A percentile compares a stretch with the other conserved stretches of the same genome.
These are phyloP conservation scores for Osmoderma eremita DNA, from an alignment of 2,888 invertebrate genomes.

Conservation along the genomic window DNA sequence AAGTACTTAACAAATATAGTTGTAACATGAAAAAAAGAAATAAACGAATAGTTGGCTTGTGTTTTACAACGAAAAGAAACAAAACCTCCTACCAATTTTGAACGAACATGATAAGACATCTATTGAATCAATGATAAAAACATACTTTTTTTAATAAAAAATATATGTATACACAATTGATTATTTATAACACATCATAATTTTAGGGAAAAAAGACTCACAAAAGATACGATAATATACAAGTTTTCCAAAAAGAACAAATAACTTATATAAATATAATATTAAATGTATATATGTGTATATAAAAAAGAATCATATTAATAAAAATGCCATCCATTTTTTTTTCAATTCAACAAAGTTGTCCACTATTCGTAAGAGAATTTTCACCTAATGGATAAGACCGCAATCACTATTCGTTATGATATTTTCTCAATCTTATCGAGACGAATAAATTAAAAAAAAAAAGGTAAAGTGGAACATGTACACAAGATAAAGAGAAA, in stretches of 20 bases:
- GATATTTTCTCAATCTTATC: background rate
- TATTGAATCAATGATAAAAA: constrained; percentile 30
- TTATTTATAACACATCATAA: background rate
- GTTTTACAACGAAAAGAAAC: constrained; percentile 7
- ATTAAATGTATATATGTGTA: constrained; percentile 21
- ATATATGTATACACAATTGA: background rate
- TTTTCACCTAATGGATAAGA: constrained; percentile 12
- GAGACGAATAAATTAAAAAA: constrained; percentile 38
- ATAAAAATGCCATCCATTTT: constrained; percentile 38
- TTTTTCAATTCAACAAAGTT: constrained; percentile 23
- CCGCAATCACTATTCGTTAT: constrained; percentile 1
- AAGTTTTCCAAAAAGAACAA: constrained; percentile 17
- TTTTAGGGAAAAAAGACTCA: constrained; percentile 6
- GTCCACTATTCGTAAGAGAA: constrained; percentile 32
- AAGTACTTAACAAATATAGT: constrained; percentile 13
- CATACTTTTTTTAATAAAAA: constrained; percentile 25
- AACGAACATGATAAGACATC: constrained; percentile 13
- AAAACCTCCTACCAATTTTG: background rate
- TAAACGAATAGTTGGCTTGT: constrained; percentile 4
- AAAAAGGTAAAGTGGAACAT: constrained; percentile 3
- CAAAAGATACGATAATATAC: constrained; percentile 13
- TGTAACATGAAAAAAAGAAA: constrained; percentile 17
- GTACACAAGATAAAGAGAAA: constrained; percentile 13
- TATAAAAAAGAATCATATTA: constrained; percentile 40
- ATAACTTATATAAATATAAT: constrained; percentile 25